Evolutionary conservation across 1,140 invertebrate species (phyloP).

Genomic region (Thrips palmi): DNA sequence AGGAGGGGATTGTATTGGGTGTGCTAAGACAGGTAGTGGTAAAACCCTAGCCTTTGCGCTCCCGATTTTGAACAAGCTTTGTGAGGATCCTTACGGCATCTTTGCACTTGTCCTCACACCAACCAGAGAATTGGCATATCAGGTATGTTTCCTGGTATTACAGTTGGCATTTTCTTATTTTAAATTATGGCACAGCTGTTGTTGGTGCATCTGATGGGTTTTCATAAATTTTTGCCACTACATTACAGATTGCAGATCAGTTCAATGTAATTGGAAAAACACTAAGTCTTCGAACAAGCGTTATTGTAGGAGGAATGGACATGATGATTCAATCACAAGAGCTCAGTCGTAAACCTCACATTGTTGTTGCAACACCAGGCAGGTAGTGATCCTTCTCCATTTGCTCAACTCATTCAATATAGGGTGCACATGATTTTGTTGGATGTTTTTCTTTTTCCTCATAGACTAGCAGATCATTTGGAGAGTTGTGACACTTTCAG

Average conservation of each 20-base stretch:
- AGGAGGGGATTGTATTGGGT: conserved; percentile 80
- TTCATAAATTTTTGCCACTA: neutral
- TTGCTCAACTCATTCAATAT: neutral
- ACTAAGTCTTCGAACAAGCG: conserved; percentile 59
- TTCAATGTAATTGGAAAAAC: conserved; percentile 75
- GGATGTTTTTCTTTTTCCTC: conserved; percentile 5
- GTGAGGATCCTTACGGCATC: conserved; percentile 84
- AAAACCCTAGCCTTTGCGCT: conserved; percentile 95
- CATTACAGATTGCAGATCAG: conserved; percentile 72
- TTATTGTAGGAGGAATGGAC: conserved; percentile 85
- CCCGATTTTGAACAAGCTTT: conserved; percentile 80
- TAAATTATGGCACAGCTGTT: conserved; percentile 4
- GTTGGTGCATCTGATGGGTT: neutral
- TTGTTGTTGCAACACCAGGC: conserved; percentile 88
- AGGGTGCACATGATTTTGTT: neutral
- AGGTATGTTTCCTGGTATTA: conserved; percentile 25
- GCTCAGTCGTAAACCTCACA: conserved; percentile 71
- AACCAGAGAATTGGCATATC: conserved; percentile 85
- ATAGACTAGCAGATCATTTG: conserved; percentile 63
- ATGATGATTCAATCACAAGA: conserved; percentile 78
- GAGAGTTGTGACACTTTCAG: conserved; percentile 67
- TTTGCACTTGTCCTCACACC: conserved; percentile 92
- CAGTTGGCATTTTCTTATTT: conserved; percentile 7
- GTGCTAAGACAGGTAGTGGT: conserved; percentile 93
- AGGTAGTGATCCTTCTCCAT: conserved; percentile 22